Evolutionary conservation across 1,140 invertebrate species (phyloP).

Genomic region (Drosophila cardini): DNA sequence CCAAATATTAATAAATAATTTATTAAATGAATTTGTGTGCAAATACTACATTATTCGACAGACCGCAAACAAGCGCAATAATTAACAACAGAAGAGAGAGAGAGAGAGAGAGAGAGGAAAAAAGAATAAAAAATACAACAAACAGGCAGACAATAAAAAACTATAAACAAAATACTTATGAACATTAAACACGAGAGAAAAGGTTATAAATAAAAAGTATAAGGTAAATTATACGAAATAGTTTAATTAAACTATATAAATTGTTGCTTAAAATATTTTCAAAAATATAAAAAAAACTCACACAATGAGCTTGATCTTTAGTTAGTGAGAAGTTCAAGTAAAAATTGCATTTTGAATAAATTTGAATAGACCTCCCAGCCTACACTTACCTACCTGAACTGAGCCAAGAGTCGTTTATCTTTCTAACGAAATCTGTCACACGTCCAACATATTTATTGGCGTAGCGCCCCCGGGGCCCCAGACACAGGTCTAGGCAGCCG

Average conservation of each 20-base stretch:
- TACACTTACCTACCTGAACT: background rate
- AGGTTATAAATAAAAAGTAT: background rate
- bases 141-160: slow-evolving; percentile 21
- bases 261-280: background rate
- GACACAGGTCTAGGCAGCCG: background rate
- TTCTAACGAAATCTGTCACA: slow-evolving; percentile 51
- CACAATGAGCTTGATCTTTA: slow-evolving; percentile 12
- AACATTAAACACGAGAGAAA: slow-evolving; percentile 4
- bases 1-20: slow-evolving; percentile 36
- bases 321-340: background rate
- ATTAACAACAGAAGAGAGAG: background rate
- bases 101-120: slow-evolving; percentile 1
- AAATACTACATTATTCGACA: slow-evolving; percentile 30
- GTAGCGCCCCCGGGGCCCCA: slow-evolving; percentile 31
- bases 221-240: background rate
- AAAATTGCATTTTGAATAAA: slow-evolving; percentile 6
- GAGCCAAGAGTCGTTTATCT: slow-evolving; percentile 36
- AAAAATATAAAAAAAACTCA: background rate
- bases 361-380: slow-evolving; percentile 19
- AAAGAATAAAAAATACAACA: background rate
- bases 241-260: background rate
- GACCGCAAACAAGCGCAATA: slow-evolving; percentile 29
- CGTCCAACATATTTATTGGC: slow-evolving; percentile 56
- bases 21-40: slow-evolving; percentile 22
- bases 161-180: slow-evolving; percentile 10